Conservation (phyloP, 1,140 invertebrate species). For the Cyclina sinensis region DNA sequence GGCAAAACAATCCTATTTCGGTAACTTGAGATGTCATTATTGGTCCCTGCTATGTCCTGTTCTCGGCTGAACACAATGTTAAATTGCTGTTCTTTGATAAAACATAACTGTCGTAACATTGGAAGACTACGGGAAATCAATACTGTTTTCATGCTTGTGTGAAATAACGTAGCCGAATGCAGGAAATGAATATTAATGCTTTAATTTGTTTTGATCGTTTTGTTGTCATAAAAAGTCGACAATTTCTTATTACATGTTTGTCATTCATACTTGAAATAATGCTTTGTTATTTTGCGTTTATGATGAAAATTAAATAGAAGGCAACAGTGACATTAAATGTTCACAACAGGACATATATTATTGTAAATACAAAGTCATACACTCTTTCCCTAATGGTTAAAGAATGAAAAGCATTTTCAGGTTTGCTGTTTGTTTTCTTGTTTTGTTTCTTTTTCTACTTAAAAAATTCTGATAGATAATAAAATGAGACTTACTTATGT, state of each 20-base stretch:
- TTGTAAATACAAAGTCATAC: too few species aligned
- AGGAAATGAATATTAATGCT: background rate
- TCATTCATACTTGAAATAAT: background rate
- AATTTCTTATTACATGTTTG: background rate
- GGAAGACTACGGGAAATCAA: background rate
- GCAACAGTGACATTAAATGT: too few species aligned
- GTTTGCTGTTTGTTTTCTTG: too few species aligned
- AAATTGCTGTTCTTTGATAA: background rate
- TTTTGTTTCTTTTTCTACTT: too few species aligned
- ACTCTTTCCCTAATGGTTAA: too few species aligned
- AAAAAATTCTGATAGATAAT: too few species aligned
- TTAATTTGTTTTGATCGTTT: background rate
- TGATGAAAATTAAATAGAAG: too few species aligned
- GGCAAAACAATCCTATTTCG: too few species aligned
- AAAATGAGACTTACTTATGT: too few species aligned
- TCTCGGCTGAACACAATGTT: background rate
- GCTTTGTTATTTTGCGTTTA: background rate
- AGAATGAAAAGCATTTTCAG: too few species aligned
- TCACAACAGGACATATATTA: too few species aligned
- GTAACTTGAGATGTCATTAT: too few species aligned
- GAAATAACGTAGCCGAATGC: background rate
- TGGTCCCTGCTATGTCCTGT: background rate
- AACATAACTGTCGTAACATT: background rate
- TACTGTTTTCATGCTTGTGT: background rate
- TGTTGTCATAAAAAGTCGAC: background rate